Evolutionary conservation across 2,113 vertebrate genomes (phyloP).

Genomic region (Phrynosoma blainvillii): DNA sequence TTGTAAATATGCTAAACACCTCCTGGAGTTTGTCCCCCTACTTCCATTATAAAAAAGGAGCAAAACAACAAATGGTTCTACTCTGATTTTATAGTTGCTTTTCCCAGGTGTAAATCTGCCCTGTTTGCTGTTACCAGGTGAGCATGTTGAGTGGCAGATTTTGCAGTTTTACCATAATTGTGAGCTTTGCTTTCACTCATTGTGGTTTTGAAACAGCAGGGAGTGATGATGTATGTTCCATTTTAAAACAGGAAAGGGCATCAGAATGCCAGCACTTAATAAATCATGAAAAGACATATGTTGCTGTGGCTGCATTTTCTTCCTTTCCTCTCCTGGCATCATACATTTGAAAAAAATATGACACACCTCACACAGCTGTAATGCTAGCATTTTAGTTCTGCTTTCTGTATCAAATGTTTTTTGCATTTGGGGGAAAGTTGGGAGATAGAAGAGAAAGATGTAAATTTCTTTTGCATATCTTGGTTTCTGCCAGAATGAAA

Average conservation of each 20-base stretch:
- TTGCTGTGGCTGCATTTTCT: not conserved
- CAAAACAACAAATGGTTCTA: conserved; percentile 43
- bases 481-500: not conserved
- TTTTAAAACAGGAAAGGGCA: conserved; percentile 56
- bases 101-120: conserved; percentile 43
- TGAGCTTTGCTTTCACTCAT: conserved; percentile 19
- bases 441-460: not conserved
- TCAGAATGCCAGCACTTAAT: conserved; percentile 35
- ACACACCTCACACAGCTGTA: not conserved
- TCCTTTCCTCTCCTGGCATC: not conserved
- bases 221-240: conserved; percentile 39
- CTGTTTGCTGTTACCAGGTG: conserved; percentile 53
- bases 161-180: conserved; percentile 31
- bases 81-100: conserved; percentile 48
- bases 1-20: conserved; percentile 68
- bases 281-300: conserved; percentile 42
- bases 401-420: conserved; percentile 18
- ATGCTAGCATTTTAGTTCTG: conserved; percentile 15
- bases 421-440: conserved; percentile 2
- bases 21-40: conserved; percentile 51
- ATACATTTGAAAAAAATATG: conserved; percentile 42
- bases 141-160: conserved; percentile 37
- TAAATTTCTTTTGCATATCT: not conserved
- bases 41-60: conserved; percentile 45
- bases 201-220: conserved; percentile 58